Base-by-base conservation (phyloP, 53 echinoderm and acorn worm genomes). In the Apostichopus leukothele region DNA sequence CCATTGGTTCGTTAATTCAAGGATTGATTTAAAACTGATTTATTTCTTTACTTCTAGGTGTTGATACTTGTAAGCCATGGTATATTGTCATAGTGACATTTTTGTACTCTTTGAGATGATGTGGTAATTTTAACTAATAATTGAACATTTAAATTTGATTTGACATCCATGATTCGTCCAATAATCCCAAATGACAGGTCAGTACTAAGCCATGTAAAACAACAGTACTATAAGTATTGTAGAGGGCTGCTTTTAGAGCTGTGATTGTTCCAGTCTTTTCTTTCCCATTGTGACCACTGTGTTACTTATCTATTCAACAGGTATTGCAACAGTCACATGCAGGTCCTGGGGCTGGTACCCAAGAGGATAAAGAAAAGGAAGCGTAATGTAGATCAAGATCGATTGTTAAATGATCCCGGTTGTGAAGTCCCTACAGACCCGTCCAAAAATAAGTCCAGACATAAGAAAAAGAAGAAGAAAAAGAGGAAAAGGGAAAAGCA, bases 321-420 rank as follows among this genome's bases (percentile, higher is more conserved):
- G 83, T 97, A 91, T 89, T 97, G 97, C 86, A 93, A 94, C 91
- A 97, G 97, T 91, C 97, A 97, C 93, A 91, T 97, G 86, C 97
- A 97, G 91, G 97, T 95, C 60, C 79, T 97, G 90, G 94, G 95
- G 78, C 59, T 74, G 67, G 97, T 89, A 84, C 95, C 97, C 23
- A 97, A 95, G 86, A 93, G 88, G 75, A 90, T 60, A 39, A 97
- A 95, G 83, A 95, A 95, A 83, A 83, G 74, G 71, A 97, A 94
- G 76, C 60, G 78, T 19, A 90, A 86, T 18, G 86, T 89, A 66
- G 84, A 75, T 75, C 79, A 87, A 18, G 51, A 51, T 59, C 84
- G 73, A 61, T 5, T 13, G 60, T 16, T 85, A 53, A 23, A 73
- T 18, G 75, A 86, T 66, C 78, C 63, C 25, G 67, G 88, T 18